These are phyloP conservation scores for Phylloscopus collybita DNA, from an alignment of 2,797 vertebrate species.

Conservation along the genomic window DNA sequence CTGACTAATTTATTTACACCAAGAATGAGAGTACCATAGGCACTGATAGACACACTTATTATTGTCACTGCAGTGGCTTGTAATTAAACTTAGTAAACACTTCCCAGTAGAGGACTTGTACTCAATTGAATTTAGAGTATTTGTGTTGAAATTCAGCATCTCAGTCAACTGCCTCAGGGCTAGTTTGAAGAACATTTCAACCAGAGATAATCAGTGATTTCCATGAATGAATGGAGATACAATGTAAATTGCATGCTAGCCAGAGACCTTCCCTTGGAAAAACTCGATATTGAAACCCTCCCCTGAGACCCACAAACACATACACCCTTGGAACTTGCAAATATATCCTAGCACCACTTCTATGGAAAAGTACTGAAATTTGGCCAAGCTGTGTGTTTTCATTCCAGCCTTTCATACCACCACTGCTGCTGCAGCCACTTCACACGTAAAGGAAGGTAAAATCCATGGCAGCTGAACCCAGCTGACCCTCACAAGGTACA, in stretches of 20 bases:
- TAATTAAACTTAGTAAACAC: not conserved
- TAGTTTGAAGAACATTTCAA: constrained; percentile 11
- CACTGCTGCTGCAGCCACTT: not conserved
- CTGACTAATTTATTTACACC: constrained; percentile 5
- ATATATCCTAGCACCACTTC: not conserved
- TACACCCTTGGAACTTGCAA: not conserved
- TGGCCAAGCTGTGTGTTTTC: not conserved
- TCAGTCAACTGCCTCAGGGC: not conserved
- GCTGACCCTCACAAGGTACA: not conserved
- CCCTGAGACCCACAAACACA: not conserved
- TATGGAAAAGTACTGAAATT: not conserved
- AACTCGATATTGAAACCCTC: not conserved
- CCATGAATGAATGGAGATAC: not conserved
- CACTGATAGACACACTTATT: not conserved
- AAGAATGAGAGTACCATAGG: not conserved
- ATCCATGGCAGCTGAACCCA: not conserved
- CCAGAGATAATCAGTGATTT: not conserved
- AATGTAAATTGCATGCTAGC: not conserved
- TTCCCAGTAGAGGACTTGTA: not conserved
- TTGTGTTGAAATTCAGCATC: not conserved
- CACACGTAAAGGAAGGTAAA: not conserved
- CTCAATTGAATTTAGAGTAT: not conserved
- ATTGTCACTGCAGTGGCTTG: not conserved
- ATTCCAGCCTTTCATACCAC: not conserved
- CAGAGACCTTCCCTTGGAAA: not conserved